These are phyloP conservation scores for Ametastegia equiseti DNA, from an alignment of 2,888 invertebrate species.

Conservation along the genomic window DNA sequence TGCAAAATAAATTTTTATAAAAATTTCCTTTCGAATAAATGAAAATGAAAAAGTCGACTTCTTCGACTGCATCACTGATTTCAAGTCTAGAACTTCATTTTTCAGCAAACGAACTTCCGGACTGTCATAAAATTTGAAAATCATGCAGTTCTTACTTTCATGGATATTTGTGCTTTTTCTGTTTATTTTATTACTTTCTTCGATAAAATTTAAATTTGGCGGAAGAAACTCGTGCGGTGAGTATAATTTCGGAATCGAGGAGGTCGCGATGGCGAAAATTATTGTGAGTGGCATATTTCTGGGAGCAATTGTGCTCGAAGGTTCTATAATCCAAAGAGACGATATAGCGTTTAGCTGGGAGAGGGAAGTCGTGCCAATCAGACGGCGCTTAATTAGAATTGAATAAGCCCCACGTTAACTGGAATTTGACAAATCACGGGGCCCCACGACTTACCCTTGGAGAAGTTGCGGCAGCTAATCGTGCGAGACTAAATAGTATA, in stretches of 20 bases:
- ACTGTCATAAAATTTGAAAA: too few species aligned
- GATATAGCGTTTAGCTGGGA: too few species aligned
- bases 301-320: not conserved
- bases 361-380: not conserved
- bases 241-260: not conserved
- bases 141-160: too few species aligned
- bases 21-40: too few species aligned
- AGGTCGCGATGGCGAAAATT: not conserved
- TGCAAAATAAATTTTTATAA: too few species aligned
- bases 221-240: not conserved
- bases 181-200: too few species aligned
- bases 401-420: slow-evolving; percentile 40
- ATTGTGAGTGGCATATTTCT: slow-evolving; percentile 10
- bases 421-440: slow-evolving; percentile 44
- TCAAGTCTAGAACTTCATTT: too few species aligned
- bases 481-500: slow-evolving; percentile 43
- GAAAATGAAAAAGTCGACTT: too few species aligned
- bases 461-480: slow-evolving; percentile 42
- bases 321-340: not conserved
- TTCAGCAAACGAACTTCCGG: too few species aligned
- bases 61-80: too few species aligned
- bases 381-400: slow-evolving; percentile 44
- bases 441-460: not conserved
- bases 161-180: too few species aligned
- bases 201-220: not conserved